These are phyloP conservation scores for Sebastes flavidus DNA, from an alignment of 2,797 vertebrate genomes.

Conservation along the genomic window DNA sequence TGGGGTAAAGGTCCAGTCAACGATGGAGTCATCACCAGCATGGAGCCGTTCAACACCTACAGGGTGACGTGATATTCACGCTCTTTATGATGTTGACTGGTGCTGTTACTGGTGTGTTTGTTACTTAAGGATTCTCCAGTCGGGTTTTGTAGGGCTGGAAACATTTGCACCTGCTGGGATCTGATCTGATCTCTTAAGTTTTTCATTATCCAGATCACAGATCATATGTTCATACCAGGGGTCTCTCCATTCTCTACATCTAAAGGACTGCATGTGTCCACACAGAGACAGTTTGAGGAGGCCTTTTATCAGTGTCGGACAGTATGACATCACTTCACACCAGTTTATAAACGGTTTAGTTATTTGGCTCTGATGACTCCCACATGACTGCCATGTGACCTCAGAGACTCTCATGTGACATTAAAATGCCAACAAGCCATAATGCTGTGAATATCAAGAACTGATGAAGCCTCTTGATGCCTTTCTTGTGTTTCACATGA, in stretches of 20 bases:
- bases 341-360: neutral
- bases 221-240: neutral
- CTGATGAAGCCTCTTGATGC: neutral
- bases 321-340: neutral
- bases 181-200: neutral
- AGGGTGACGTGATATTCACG: conserved; percentile 53
- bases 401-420: neutral
- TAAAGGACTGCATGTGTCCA: neutral
- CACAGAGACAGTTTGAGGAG: neutral
- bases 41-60: conserved; percentile 75
- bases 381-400: neutral
- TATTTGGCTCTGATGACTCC: neutral
- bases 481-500: neutral
- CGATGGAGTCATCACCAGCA: conserved; percentile 68
- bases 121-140: neutral
- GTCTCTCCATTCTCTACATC: neutral
- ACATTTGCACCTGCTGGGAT: too few species aligned
- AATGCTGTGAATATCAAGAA: neutral
- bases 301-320: neutral
- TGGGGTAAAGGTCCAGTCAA: conserved; percentile 65
- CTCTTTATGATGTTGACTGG: neutral
- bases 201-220: neutral
- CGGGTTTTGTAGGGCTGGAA: neutral
- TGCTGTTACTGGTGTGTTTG: neutral
- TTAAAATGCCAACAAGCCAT: neutral